Evolutionary conservation across 2,113 vertebrate species (phyloP).

Genomic region (Datnioides undecimradiatus): DNA sequence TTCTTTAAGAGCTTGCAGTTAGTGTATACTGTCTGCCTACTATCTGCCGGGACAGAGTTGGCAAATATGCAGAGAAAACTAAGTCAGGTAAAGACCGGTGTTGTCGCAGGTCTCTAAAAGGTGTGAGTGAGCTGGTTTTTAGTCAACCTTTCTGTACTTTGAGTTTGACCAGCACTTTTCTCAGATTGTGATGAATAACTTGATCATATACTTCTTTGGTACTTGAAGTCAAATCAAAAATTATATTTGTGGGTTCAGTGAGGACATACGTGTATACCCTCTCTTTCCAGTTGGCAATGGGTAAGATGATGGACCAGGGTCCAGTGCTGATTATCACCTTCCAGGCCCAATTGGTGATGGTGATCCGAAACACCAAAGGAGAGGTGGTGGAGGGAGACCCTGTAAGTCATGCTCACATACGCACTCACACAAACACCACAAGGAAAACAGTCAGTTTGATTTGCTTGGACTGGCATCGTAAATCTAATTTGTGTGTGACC

Average conservation of each 20-base stretch:
- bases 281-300: conserved; percentile 91
- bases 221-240: background rate
- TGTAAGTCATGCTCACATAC: conserved; percentile 82
- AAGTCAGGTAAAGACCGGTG: too few species aligned
- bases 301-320: conserved; percentile 99
- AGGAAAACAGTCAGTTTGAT: background rate
- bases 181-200: too few species aligned
- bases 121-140: too few species aligned
- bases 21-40: too few species aligned
- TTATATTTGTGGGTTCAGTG: background rate
- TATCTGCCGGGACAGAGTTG: too few species aligned
- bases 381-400: conserved; percentile 95
- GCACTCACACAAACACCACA: background rate
- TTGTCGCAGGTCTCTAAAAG: too few species aligned
- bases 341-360: conserved; percentile 95
- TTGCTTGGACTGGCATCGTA: background rate
- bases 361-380: conserved; percentile 90
- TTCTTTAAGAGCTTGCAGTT: too few species aligned
- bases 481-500: background rate
- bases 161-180: too few species aligned
- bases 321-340: conserved; percentile 97
- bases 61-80: too few species aligned
- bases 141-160: too few species aligned
- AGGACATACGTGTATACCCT: background rate
- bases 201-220: background rate